These are phyloP conservation scores for Drosophila cracens DNA, from an alignment of 2,888 invertebrate genomes.

Conservation along the genomic window DNA sequence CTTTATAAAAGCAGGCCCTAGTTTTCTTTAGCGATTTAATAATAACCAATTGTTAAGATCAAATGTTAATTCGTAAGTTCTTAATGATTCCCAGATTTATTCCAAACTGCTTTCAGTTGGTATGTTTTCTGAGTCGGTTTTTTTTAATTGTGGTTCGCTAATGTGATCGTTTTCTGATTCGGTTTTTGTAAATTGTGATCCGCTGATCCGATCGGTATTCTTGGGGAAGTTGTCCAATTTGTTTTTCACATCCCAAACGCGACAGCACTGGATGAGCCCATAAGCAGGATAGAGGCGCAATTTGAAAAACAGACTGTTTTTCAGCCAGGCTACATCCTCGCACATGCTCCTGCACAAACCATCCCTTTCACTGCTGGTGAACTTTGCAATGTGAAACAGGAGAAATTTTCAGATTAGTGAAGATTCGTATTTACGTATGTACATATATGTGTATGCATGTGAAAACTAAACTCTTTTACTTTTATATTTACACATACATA, in stretches of 20 bases:
- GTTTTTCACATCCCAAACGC: slow-evolving; percentile 39
- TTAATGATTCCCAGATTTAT: no score
- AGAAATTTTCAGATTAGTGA: background rate
- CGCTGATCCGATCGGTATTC: background rate
- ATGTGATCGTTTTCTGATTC: no score
- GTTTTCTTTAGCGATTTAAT: background rate
- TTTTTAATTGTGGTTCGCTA: no score
- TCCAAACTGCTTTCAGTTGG: no score
- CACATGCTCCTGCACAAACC: slow-evolving; percentile 54
- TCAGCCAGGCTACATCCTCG: slow-evolving; percentile 51
- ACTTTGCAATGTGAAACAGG: slow-evolving; percentile 17
- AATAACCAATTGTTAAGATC: no score
- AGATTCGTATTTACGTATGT: background rate
- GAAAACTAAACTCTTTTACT: background rate
- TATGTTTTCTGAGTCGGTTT: no score
- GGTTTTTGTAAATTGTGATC: no score
- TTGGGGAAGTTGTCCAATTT: slow-evolving; percentile 56
- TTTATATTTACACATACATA: background rate
- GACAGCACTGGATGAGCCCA: slow-evolving; percentile 58
- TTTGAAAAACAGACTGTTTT: slow-evolving; percentile 31
- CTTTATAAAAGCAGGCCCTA: background rate
- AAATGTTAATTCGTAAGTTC: no score
- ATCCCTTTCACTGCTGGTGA: slow-evolving; percentile 12
- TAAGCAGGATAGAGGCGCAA: slow-evolving; percentile 38
- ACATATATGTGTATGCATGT: background rate